Percentiles rank a stretch among this genome's conserved stretches.
phyloP scores from a whole-genome alignment of 2,113 vertebrate genomes.

The Myiozetetes cayanensis region DNA sequence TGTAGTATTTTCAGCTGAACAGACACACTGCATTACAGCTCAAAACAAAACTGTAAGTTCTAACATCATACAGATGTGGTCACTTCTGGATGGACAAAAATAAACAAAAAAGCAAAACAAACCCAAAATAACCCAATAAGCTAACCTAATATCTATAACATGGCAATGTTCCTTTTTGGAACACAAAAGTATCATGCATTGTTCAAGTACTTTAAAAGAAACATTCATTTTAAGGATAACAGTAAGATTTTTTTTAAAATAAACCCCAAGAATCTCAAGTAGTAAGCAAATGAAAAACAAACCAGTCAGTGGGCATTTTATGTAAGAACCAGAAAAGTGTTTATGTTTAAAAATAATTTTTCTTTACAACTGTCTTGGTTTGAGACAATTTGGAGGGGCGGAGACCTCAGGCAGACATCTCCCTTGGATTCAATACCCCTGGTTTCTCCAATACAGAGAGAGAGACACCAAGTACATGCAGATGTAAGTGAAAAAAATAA shows the following conservation, averaged over 20 bases:
- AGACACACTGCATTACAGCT: background rate
- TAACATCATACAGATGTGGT: background rate
- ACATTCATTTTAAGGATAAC: background rate
- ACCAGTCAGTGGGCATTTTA: constrained; percentile 52
- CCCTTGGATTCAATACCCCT: background rate
- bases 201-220: background rate
- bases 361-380: constrained; percentile 49
- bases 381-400: background rate
- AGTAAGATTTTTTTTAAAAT: background rate
- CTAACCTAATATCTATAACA: background rate
- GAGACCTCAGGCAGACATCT: background rate
- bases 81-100: background rate
- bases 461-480: too few relatives aligned
- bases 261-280: background rate
- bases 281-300: constrained; percentile 57
- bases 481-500: too few relatives aligned
- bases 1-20: background rate
- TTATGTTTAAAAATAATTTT: constrained; percentile 61
- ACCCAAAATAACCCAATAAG: background rate
- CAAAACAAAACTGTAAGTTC: background rate
- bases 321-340: constrained; percentile 58
- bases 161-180: background rate
- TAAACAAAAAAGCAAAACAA: background rate
- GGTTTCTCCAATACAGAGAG: background rate
- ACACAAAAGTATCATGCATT: background rate